These are phyloP conservation scores for Agrotis segetum DNA, from an alignment of 2,888 invertebrate genomes.

Conservation along the genomic window DNA sequence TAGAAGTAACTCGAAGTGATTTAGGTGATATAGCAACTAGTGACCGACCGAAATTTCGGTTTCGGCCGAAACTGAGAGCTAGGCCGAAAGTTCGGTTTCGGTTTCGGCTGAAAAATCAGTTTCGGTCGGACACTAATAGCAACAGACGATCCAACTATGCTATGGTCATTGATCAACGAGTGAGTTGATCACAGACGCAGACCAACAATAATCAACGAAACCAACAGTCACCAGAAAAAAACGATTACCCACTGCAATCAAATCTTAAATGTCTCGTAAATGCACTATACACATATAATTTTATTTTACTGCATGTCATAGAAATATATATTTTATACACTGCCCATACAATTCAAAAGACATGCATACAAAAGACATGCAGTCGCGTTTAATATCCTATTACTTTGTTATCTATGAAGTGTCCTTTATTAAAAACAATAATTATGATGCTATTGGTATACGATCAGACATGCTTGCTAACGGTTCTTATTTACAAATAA, in stretches of 20 bases:
- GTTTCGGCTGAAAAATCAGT: too few relatives aligned
- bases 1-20: not conserved
- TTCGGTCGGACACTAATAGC: too few relatives aligned
- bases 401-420: not conserved
- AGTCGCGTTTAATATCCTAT: not conserved
- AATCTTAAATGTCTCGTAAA: not conserved
- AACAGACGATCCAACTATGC: not conserved
- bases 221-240: not conserved
- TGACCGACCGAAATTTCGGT: too few relatives aligned
- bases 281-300: not conserved
- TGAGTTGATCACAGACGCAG: too few relatives aligned
- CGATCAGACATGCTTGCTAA: not conserved
- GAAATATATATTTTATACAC: not conserved
- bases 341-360: too few relatives aligned
- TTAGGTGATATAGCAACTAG: too few relatives aligned
- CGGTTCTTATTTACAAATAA: conserved; percentile 2
- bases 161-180: not conserved
- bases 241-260: not conserved
- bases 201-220: not conserved
- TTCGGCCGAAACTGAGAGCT: too few relatives aligned
- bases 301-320: not conserved
- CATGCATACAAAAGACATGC: too few relatives aligned
- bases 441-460: not conserved
- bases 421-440: not conserved
- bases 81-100: too few relatives aligned